Evolutionary conservation across 2,888 invertebrate species (phyloP).

Genomic region (Spisula solida): DNA sequence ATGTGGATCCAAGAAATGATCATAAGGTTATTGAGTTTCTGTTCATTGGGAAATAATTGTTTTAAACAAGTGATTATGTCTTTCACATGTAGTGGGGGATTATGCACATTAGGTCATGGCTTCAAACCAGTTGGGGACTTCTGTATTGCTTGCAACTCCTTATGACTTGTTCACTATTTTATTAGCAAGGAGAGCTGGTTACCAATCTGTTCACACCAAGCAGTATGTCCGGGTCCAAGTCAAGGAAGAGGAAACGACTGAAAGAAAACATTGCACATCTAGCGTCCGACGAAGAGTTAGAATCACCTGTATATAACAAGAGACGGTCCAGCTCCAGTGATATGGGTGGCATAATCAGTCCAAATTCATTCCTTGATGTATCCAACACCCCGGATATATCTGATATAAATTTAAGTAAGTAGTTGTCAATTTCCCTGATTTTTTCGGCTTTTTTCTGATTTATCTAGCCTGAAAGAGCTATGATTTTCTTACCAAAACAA

Average conservation of each 20-base stretch:
- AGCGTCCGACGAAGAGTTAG: slow-evolving; percentile 87
- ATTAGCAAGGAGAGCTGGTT: slow-evolving; percentile 52
- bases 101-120: too few species aligned
- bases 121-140: too few species aligned
- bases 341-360: slow-evolving; percentile 94
- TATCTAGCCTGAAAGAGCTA: too few species aligned
- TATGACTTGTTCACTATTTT: too few species aligned
- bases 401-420: slow-evolving; percentile 73
- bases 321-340: slow-evolving; percentile 96
- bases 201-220: slow-evolving; percentile 73
- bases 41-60: too few species aligned
- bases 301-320: slow-evolving; percentile 89
- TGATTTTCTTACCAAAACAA: too few species aligned
- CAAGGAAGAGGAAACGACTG: slow-evolving; percentile 94
- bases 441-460: too few species aligned
- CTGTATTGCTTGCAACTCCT: too few species aligned
- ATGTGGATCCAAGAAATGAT: too few species aligned
- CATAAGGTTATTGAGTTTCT: too few species aligned
- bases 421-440: background rate
- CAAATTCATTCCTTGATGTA: slow-evolving; percentile 94
- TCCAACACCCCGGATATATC: slow-evolving; percentile 89
- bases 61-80: too few species aligned
- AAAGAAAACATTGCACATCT: slow-evolving; percentile 90
- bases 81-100: too few species aligned
- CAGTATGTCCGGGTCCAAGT: slow-evolving; percentile 82